Percentiles rank a stretch among this genome's conserved stretches.
phyloP scores from a whole-genome alignment of 2,888 invertebrate species.

The Palloptera scutellata region DNA sequence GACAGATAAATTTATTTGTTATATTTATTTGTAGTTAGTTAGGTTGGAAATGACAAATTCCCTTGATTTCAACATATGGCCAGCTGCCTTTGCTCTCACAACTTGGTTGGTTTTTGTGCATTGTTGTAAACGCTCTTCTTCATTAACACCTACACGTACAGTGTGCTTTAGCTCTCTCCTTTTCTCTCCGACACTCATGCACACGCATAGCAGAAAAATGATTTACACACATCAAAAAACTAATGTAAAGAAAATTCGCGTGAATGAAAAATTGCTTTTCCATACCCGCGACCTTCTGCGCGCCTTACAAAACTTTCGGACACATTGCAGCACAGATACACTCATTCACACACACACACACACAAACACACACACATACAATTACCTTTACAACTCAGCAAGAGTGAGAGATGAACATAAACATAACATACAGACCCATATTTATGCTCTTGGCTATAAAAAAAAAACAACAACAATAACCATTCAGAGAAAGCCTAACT shows the following conservation, averaged over 20 bases:
- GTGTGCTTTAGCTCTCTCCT: not conserved
- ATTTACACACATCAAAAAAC: constrained; percentile 20
- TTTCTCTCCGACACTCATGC: not conserved
- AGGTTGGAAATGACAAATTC: too few relatives aligned
- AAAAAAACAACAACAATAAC: not conserved
- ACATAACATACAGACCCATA: not conserved
- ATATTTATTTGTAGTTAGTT: too few relatives aligned
- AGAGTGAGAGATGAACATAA: not conserved
- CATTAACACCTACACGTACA: not conserved
- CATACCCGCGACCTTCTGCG: constrained; percentile 10
- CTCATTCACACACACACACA: constrained; percentile 8
- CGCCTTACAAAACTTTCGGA: constrained; percentile 24
- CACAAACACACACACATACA: constrained; percentile 3
- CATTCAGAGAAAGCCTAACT: constrained; percentile 11
- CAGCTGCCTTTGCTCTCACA: too few relatives aligned
- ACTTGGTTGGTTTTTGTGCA: too few relatives aligned
- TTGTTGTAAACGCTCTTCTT: not conserved
- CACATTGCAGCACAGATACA: constrained; percentile 6
- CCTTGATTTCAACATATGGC: too few relatives aligned
- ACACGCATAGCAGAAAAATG: too few relatives aligned
- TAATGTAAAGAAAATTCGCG: constrained; percentile 52
- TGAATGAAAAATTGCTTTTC: constrained; percentile 53
- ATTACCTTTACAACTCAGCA: not conserved
- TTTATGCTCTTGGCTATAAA: not conserved
- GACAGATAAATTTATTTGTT: too few relatives aligned